A percentile compares a stretch with the other conserved stretches of the same genome.
phyloP scores from a whole-genome alignment of 2,888 invertebrate genomes.

The Teinopalpus imperialis region DNA sequence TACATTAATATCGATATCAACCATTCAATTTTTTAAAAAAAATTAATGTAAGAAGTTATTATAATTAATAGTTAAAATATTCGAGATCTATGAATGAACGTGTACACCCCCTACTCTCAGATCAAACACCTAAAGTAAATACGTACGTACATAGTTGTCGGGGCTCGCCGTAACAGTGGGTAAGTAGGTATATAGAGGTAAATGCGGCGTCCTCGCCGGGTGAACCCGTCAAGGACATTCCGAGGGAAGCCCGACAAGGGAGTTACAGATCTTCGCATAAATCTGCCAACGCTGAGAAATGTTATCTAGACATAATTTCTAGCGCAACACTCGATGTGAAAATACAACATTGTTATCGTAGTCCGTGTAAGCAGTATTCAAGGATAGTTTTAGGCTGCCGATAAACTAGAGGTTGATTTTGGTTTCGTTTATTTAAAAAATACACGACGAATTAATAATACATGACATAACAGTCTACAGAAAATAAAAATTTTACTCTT shows the following conservation, averaged over 20 bases:
- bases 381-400: neutral
- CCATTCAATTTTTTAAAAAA: no score
- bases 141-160: conserved; percentile 34
- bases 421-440: no score
- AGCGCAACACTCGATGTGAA: conserved; percentile 14
- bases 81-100: conserved; percentile 26
- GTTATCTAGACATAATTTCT: conserved; percentile 26
- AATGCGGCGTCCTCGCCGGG: conserved; percentile 54
- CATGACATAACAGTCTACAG: no score
- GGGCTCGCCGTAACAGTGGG: conserved; percentile 41
- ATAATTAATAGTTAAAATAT: conserved; percentile 26
- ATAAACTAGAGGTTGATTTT: neutral
- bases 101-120: conserved; percentile 17
- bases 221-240: conserved; percentile 59
- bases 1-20: no score
- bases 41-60: no score
- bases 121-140: conserved; percentile 32
- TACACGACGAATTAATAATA: no score
- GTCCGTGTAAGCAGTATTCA: neutral
- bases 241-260: conserved; percentile 55
- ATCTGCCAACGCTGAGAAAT: conserved; percentile 31
- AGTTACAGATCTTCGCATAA: conserved; percentile 54
- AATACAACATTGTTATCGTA: conserved; percentile 20
- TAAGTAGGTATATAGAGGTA: conserved; percentile 47
- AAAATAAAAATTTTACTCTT: no score